Base-by-base conservation (phyloP, 2,113 vertebrate genomes). In the Tetrax tetrax region DNA sequence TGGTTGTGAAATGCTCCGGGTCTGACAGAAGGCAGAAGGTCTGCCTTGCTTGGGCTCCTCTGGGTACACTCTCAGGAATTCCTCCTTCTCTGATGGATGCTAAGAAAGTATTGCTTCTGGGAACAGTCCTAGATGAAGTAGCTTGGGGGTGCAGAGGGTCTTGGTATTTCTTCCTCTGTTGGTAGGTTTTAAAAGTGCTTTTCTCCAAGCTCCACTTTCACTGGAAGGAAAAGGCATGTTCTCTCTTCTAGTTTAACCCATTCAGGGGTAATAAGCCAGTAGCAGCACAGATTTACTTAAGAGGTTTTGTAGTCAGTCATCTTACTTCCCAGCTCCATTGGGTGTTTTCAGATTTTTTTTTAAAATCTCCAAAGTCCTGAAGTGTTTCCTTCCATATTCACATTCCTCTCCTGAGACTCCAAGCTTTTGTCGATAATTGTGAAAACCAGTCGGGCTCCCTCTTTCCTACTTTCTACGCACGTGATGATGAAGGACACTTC, bases 31-130 rank as follows among this genome's bases (percentile, higher is more conserved):
- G 1, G 2, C 2, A 41, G 41, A 12, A 41, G 3, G 23, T 31
- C 1, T 1, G 68, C 23, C 27, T 66, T 2, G 1, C 38, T 21
- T 74, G 16, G 37, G 25, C 38, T 84, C 19, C 24, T 83, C 59
- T 15, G 23, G 31, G 13, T 23, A 43, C 0, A 0, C 25, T 70
- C 10, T 65, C 0, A 1, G 23, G 12, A 75, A 33, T 88, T 83
- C 10, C 47, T 80, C 10, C 14, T 77, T 29, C 41, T 37, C 47
- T 0, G 0, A 14, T 74, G 54, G 9, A 11, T 77, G 1, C 24
- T 59, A 9, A 53, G 38, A 60, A 71, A 72, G 27, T 18, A 9
- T 21, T 57, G 45, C 28, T 72, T 83, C 50, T 83, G 71, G 47
- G n/a, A 59, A 10, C 1, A 2, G 33, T 79, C 18, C 33, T 60